Base-by-base conservation (phyloP, 2,888 invertebrate species). In the Eulithis testata region DNA sequence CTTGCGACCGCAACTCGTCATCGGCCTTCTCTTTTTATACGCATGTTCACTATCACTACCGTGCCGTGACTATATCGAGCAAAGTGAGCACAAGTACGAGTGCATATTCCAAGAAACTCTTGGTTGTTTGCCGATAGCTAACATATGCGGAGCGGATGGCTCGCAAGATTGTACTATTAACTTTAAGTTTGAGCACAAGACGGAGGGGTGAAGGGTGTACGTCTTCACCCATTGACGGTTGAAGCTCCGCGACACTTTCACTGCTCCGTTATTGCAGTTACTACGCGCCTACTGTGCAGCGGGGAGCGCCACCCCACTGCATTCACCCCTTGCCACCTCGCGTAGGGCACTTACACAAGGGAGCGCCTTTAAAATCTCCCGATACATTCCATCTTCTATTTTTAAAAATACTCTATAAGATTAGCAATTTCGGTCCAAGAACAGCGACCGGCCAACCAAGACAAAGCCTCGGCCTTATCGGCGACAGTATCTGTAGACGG, bases 141-240 rank as follows among this genome's bases (percentile, higher is more conserved):
- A 67, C 79, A 76, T 79, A 78, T 73, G 67, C 72, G 71, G 61
- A 65, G 69, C 71, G 79, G 77, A 76, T 78, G 74, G 67, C 73
- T 73, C 72, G 80, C 82, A 85, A 84, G 82, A 84, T 85, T 81
- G 86, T 87, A 91, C 84, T 90, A 90, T 88, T 86, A 89, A 84
- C 82, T 89, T 84, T 85, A 69, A 90, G 89, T 90, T 89, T 87
- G 85, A 87, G 88, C 81, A 80, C 81, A 90, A 91, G 90, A 89
- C 89, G 88, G 86, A 81, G 90, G 91, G 92, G 89, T 79, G 87
- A 87, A 89, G 90, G 90, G 90, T 85, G 90, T 84, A 87, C 87
- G 87, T 90, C 91, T 91, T 92, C 90, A 87, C 90, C 91, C 92
- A 93, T 93, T 93, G 92, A 93, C 92, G 91, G 91, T 91, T 91